A percentile compares a stretch with the other conserved stretches of the same genome.
Evolutionary conservation across 2,797 vertebrate species (phyloP).

Genomic region (Etheostoma nigrum): DNA sequence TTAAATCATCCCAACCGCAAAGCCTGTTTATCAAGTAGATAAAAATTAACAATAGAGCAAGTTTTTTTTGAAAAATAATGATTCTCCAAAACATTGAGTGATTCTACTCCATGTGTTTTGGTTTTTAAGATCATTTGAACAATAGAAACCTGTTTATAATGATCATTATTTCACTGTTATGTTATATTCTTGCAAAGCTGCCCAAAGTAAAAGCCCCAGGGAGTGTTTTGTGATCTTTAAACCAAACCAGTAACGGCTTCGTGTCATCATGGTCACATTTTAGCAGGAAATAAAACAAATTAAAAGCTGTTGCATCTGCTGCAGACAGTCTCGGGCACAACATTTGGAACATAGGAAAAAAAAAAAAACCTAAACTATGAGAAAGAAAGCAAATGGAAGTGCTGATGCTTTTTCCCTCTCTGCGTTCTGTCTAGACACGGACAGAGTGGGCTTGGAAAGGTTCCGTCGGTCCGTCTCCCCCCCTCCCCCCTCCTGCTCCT

Average conservation of each 20-base stretch:
- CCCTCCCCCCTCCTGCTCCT: slow-evolving; percentile 20
- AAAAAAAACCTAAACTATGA: background rate
- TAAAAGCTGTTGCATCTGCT: background rate
- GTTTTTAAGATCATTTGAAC: background rate
- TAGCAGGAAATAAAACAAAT: slow-evolving; percentile 12
- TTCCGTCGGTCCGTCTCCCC: slow-evolving; percentile 18
- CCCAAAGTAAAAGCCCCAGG: background rate
- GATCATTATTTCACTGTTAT: background rate
- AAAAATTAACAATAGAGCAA: too few species aligned
- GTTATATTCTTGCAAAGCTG: background rate
- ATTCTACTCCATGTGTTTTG: background rate
- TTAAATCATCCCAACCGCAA: too few species aligned
- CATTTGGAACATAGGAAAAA: slow-evolving; percentile 19
- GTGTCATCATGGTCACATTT: background rate
- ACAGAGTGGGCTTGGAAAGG: slow-evolving; percentile 67
- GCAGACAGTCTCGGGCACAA: slow-evolving; percentile 32
- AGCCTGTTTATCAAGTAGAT: too few species aligned
- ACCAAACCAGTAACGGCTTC: background rate
- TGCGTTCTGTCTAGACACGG: slow-evolving; percentile 66
- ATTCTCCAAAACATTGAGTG: background rate
- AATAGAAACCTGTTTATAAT: background rate
- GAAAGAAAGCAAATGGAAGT: slow-evolving; percentile 12
- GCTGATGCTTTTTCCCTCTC: slow-evolving; percentile 52
- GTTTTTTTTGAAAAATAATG: background rate
- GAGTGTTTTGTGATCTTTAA: background rate